Conservation (phyloP, 2,113 vertebrate species). For the Gallinago media region DNA sequence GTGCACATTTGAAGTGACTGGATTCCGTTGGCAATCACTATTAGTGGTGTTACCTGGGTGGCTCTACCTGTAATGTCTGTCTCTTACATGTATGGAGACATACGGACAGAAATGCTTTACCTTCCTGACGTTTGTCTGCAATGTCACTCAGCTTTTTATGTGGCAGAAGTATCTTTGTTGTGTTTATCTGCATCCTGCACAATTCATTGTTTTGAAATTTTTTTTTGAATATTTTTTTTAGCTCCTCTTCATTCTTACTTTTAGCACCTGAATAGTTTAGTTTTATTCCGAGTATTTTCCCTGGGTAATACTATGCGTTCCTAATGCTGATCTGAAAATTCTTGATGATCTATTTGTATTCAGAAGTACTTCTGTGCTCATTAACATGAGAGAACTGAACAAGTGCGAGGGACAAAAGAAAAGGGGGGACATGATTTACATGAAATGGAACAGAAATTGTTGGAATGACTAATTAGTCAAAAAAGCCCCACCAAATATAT, state of each 20-base stretch:
- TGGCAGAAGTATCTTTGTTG: not conserved
- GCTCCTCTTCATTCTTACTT: not conserved
- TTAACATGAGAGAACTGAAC: not conserved
- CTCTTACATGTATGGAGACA: not conserved
- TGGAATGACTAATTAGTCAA: not conserved
- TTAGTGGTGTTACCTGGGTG: not conserved
- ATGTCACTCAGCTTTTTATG: not conserved
- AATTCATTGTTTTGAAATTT: not conserved
- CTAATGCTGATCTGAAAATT: not conserved
- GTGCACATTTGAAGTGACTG: conserved; percentile 51
- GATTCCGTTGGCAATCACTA: conserved; percentile 66
- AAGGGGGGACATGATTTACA: not conserved
- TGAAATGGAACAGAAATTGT: not conserved
- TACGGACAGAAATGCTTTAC: not conserved
- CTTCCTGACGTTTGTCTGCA: not conserved
- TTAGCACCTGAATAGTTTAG: not conserved
- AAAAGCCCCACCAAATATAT: not conserved
- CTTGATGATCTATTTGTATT: not conserved
- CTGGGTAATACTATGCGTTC: not conserved
- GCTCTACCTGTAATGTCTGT: not conserved
- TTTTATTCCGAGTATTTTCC: not conserved
- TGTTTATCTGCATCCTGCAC: not conserved
- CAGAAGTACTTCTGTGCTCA: not conserved
- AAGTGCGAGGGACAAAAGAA: not conserved
- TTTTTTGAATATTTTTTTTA: not conserved